Conservation (phyloP, 2,888 invertebrate genomes). For the Hypsopygia costalis region DNA sequence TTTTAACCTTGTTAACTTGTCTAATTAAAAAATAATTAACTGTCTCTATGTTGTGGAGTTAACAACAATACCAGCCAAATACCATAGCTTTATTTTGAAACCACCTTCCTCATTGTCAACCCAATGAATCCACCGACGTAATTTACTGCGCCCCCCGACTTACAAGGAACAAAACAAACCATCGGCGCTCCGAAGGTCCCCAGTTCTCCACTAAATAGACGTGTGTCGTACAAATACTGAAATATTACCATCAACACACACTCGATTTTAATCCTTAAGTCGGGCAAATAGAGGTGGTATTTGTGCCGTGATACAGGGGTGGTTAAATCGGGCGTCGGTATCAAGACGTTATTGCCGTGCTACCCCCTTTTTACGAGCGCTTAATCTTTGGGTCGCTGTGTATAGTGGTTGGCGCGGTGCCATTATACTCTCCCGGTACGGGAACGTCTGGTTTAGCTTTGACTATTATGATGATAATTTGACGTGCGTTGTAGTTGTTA, state of each 20-base stretch:
- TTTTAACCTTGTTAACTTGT: no score
- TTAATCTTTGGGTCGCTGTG: slow-evolving; percentile 62
- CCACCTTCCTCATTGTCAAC: no score
- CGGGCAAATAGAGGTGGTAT: slow-evolving; percentile 19
- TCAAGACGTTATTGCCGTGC: slow-evolving; percentile 70
- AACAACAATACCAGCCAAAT: no score
- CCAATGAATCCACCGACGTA: no score
- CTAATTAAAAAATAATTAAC: no score
- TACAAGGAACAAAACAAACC: slow-evolving; percentile 22
- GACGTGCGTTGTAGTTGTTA: no score
- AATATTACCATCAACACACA: slow-evolving; percentile 25
- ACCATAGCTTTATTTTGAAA: no score
- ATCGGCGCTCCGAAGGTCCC: slow-evolving; percentile 39
- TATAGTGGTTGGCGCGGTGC: slow-evolving; percentile 29
- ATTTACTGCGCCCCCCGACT: no score
- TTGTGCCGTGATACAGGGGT: slow-evolving; percentile 16
- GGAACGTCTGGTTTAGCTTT: slow-evolving; percentile 2
- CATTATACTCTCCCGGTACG: slow-evolving; percentile 27
- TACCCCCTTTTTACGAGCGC: slow-evolving; percentile 72
- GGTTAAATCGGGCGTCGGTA: slow-evolving; percentile 40
- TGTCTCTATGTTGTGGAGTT: no score
- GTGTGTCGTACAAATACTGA: slow-evolving; percentile 48
- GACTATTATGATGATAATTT: no score
- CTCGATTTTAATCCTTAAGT: slow-evolving; percentile 22
- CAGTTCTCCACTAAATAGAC: slow-evolving; percentile 41